Percentiles rank a stretch among this genome's conserved stretches.
phyloP scores from a whole-genome alignment of 2,113 vertebrate species.

The Eubucco bourcierii region DNA sequence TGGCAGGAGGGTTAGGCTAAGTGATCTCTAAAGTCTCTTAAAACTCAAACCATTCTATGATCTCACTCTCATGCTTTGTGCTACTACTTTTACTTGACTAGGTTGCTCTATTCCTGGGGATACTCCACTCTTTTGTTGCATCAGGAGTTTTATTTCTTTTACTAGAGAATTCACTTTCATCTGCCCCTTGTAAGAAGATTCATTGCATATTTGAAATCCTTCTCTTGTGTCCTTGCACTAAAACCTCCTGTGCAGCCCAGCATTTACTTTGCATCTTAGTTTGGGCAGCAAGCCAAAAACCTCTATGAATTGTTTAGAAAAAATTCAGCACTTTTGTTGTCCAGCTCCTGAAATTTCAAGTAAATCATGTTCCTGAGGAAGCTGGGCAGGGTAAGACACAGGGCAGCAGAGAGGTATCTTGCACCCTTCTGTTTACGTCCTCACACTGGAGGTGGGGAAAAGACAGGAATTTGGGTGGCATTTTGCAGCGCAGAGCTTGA shows the following conservation, averaged over 20 bases:
- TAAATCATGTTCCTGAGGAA: neutral
- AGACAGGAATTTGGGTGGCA: neutral
- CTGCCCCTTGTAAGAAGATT: neutral
- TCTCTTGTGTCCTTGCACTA: neutral
- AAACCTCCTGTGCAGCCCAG: neutral
- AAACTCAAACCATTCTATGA: neutral
- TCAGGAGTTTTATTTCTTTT: neutral
- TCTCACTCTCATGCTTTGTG: neutral
- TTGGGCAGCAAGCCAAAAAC: neutral
- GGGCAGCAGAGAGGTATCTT: neutral
- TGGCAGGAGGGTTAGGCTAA: neutral
- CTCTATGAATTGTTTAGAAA: neutral
- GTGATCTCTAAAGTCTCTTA: neutral
- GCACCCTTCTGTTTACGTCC: neutral
- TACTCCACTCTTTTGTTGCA: neutral
- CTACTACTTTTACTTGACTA: neutral
- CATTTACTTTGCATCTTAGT: neutral
- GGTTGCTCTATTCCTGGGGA: neutral
- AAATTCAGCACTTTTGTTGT: neutral
- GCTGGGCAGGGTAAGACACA: neutral
- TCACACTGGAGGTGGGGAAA: neutral
- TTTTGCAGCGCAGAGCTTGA: neutral
- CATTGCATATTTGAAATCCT: neutral
- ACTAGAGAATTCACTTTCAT: neutral
- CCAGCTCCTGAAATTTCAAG: neutral